Evolutionary conservation across 2,113 vertebrate species (phyloP).

Genomic region (Epinephelus moara): DNA sequence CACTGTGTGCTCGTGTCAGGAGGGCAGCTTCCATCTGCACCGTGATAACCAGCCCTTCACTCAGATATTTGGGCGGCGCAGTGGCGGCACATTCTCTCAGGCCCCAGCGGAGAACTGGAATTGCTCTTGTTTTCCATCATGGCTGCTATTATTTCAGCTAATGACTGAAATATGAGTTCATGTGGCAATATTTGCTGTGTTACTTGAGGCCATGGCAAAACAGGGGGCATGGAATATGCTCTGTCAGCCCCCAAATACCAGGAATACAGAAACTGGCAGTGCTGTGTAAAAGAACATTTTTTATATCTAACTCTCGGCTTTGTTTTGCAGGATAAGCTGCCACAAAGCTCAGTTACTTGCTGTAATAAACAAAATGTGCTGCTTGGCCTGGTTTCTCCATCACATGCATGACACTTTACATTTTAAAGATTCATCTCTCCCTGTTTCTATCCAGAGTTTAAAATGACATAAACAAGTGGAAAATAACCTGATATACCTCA

Average conservation of each 20-base stretch:
- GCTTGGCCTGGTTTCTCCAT: background rate
- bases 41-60: slow-evolving; percentile 50
- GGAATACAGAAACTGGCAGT: slow-evolving; percentile 9
- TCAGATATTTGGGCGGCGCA: slow-evolving; percentile 43
- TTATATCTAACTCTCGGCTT: background rate
- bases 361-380: background rate
- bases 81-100: slow-evolving; percentile 58
- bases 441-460: background rate
- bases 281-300: background rate
- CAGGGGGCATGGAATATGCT: slow-evolving; percentile 21
- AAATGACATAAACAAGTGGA: background rate
- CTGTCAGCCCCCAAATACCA: slow-evolving; percentile 40
- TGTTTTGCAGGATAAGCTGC: background rate
- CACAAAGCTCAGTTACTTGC: background rate
- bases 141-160: slow-evolving; percentile 60
- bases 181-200: slow-evolving; percentile 56
- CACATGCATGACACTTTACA: background rate
- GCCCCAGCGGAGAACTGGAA: slow-evolving; percentile 67
- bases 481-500: background rate
- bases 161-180: slow-evolving; percentile 64
- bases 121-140: slow-evolving; percentile 67
- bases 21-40: slow-evolving; percentile 75
- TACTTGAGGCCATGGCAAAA: slow-evolving; percentile 54
- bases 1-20: slow-evolving; percentile 41
- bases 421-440: background rate